Base-by-base conservation (phyloP, 37 sponge, comb jelly and placozoan genomes). In the Petrosia ficiformis region DNA sequence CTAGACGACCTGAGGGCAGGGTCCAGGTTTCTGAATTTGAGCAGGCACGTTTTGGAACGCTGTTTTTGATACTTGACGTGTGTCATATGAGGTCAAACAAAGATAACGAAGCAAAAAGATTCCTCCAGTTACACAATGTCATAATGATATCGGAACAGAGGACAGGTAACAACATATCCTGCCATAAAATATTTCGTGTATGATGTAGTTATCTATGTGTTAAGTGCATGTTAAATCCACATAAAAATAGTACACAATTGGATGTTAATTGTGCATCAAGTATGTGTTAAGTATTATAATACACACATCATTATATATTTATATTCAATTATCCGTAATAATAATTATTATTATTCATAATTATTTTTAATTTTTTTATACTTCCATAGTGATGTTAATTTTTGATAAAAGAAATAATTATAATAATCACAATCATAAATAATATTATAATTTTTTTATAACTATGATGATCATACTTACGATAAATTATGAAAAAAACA, bases 31-130 rank as follows among this genome's bases (percentile, higher is more conserved):
- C 26, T 1, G 80, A 73, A n/a, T 77, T 81, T 41, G 44, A 71
- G 26, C 21, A 11, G 34, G 87, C 87, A 22, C 67, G 74, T 26
- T 33, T 25, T 6, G 73, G 78, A 0, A 77, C 81, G 0, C 68
- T 81, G 66, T 75, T 65, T 44, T 44, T 87, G 44, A 82, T 87
- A 4, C 28, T 30, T 66, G 87, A 87, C 73, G 40, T 87, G 26
- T 59, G 81, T 22, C 39, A 44, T 1, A 82, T 81, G 73, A 61
- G 87, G 42, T 29, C 73, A 2, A 25, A 63, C 0, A 71, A 72
- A 33, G 87, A 87, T n/a, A 87, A 37, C 44, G 41, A 38, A 11
- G 77, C 74, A 11, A 87, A 81, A 65, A 77, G 63, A 57, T 87
- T 87, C 52, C 48, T 87, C 40, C 30, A 44, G 64, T 74, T 44